Base-by-base conservation (phyloP, 2,888 invertebrate genomes). In the Sepioteuthis lessoniana region DNA sequence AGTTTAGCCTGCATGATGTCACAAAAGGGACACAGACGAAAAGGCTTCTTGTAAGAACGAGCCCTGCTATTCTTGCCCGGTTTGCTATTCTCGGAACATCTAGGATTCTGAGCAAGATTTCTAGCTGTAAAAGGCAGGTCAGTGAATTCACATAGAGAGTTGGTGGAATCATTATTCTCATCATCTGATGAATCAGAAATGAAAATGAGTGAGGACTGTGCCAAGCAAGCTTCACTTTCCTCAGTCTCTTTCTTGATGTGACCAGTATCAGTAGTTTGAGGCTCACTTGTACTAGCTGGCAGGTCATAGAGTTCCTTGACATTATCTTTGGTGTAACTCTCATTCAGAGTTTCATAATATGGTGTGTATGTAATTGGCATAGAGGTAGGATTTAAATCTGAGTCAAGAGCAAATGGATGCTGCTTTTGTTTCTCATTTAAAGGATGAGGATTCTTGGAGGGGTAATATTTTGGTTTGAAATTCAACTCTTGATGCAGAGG, bases 1-100 rank as follows among this genome's bases (percentile, higher is more conserved):
- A 92, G 92, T 92, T 92, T 92, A 10, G 92, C 92, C 31, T 92
- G 92, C 92, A 92, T 92, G 31, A 92, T n/a, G 35, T 46, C 92
- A 92, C 92, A 92, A 31, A 92, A 92, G 5, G 92, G 92, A 47
- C 92, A 92, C 35, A 46, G 92, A 92, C 92, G 92, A 47, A 38
- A 92, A 7, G 92, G 92, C 42, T 92, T 92, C 47, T 92, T 92
- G 92, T 92, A 92, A 92, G 92, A 92, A n/a, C 42, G 42, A 46
- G n/a, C 47, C 7, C 76, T n/a, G n/a, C 16, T 35, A 13, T 16
- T 76, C 4, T 13, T n/a, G n/a, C n/a, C n/a, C n/a, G n/a, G 7
- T 35, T 19, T n/a, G 10, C n/a, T 76, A n/a, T 19, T n/a, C 76
- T 76, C 76, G 19, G 76, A 13, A 3, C 16, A 35, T n/a, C 16